Evolutionary conservation across 2,888 invertebrate genomes (phyloP), one percentile per base, ranked within the genome.

Genomic region (Cordylochernes scorpioides): DNA sequence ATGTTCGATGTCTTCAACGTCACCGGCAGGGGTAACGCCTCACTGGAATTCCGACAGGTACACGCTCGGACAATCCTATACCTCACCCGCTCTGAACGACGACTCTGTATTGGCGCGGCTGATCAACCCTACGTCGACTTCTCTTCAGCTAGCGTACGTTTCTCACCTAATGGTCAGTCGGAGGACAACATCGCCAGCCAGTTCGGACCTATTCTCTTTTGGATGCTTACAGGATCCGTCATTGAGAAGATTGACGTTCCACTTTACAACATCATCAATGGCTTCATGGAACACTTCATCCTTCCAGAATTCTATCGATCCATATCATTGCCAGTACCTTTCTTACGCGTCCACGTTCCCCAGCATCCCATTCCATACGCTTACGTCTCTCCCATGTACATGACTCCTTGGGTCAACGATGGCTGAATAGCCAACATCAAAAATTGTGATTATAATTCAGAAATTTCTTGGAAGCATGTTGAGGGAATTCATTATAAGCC

Each of bases 71-170:
- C 43, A 22, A 38, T 38, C n/a, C 15, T 43, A 13, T 41, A 43
- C 12, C 29, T 43, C 18, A 42, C 36, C 4, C 35, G 35, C n/a
- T 38, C 35, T 8, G 36, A 43, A 18, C 32, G 35, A 5, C 41
- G 35, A 6, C 31, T 43, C 8, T 33, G 35, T 15, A 33, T 42
- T 4, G 29, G 33, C 1, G 32, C 36, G 7, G 40, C 42, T 19
- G 43, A 43, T 27, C 42, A 42, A 25, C 43, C 43, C 7, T 38
- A 38, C 15, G 41, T 43, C 8, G 43, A 43, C 21, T 43, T 42
- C 19, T 29, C 34, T 4, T 30, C 34, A 3, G 38, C 42, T 4
- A 35, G 34, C 18, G 37, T 43, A 13, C 35, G 30, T 16, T 36
- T 42, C 24, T 24, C 24, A 4, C 33, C 33, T 17, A 30, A 27